A percentile compares a stretch with the other conserved stretches of the same genome.
phyloP scores from a whole-genome alignment of 2,888 invertebrate species.

The Salpingus planirostris region DNA sequence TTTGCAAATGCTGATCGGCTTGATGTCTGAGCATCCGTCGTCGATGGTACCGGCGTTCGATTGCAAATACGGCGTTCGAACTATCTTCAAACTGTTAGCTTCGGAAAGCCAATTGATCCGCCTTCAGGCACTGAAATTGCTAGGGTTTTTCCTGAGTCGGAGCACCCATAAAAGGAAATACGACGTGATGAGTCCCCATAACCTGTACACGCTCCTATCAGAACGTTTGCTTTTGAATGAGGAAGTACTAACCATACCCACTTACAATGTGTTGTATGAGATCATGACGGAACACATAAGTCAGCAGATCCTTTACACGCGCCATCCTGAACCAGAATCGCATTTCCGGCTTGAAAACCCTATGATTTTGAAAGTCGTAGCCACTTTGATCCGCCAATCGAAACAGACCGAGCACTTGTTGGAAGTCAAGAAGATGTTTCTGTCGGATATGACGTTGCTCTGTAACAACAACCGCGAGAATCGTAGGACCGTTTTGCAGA shows the following conservation, averaged over 20 bases:
- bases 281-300: conserved; percentile 96
- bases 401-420: conserved; percentile 85
- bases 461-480: conserved; percentile 98
- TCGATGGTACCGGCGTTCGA: conserved; percentile 99
- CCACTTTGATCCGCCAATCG: conserved; percentile 92
- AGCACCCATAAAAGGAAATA: conserved; percentile 99
- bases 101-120: conserved; percentile 94
- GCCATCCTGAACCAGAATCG: conserved; percentile 92
- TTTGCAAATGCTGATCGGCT: conserved; percentile 88
- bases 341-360: conserved; percentile 94
- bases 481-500: conserved; percentile 91
- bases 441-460: conserved; percentile 96
- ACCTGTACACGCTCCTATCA: conserved; percentile 92
- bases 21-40: conserved; percentile 98
- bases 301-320: conserved; percentile 86
- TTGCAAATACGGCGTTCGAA: conserved; percentile 91
- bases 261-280: conserved; percentile 98
- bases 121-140: conserved; percentile 88
- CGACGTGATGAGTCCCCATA: conserved; percentile 98
- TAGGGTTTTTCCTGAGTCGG: conserved; percentile 95
- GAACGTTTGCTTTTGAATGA: conserved; percentile 85
- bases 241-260: conserved; percentile 83
- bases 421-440: conserved; percentile 91
- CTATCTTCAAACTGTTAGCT: conserved; percentile 92
- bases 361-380: conserved; percentile 97